Evolutionary conservation across 2,113 vertebrate species (phyloP), one percentile per base, ranked within the genome.

Genomic region (Onychorhynchus coronatus): DNA sequence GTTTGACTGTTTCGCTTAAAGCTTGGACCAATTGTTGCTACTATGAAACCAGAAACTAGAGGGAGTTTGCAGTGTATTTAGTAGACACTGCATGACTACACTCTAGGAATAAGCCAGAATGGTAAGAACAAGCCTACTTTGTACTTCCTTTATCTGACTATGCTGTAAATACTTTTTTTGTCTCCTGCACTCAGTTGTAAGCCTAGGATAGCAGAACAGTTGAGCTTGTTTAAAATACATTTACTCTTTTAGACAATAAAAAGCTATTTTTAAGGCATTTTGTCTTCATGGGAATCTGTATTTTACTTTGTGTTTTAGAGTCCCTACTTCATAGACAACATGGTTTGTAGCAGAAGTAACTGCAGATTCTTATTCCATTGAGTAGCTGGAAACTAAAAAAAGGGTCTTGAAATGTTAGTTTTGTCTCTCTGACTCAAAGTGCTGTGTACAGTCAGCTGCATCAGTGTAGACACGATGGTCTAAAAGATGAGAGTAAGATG

Each of bases 11-110:
- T 70, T 83, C 47, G 4, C 24, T 31, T 75, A 52, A 72, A 78
- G 4, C 9, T 91, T 24, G 7, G 16, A 49, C 4, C 1, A 16
- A 1, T 19, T 56, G 1, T 39, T 80, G 6, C 3, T 33, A 21
- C 9, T n/a, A 27, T 10, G 3, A 9, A 21, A 16, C 14, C 9
- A 49, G 10, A 16, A 74, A 22, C 11, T 37, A 12, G 8, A 20
- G 4, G 12, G 11, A 25, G 5, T 37, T 30, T 73, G 12, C 11
- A 47, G 21, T 21, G 19, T 47, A 19, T 59, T 67, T 65, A 17
- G 14, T 59, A 11, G 16, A 8, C 8, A 7, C 8, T 23, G 3
- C 42, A 15, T 79, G 35, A 47, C 35, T 72, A 65, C 35, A 67
- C 15, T 79, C 11, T 27, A 24, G 5, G 11, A 14, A 61, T 18